Percentiles rank a stretch among this genome's conserved stretches.
phyloP scores from a whole-genome alignment of 2,113 vertebrate genomes.

The Dermatemys mawii region DNA sequence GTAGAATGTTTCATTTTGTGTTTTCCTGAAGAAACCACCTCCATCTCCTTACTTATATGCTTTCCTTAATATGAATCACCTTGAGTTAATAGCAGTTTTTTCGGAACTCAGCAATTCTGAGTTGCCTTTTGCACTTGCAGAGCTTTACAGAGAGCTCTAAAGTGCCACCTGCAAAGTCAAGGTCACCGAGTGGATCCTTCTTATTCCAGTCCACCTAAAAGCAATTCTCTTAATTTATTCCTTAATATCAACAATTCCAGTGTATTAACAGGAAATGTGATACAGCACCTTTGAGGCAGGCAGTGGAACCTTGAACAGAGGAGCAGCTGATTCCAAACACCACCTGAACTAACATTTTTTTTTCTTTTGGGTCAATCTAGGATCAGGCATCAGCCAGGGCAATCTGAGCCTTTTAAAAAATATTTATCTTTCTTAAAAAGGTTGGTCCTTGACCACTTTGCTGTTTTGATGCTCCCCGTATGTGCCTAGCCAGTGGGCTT shows the following conservation, averaged over 20 bases:
- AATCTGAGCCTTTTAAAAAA: neutral
- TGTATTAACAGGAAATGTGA: neutral
- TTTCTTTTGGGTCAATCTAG: neutral
- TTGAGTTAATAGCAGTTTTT: neutral
- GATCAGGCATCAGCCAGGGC: neutral
- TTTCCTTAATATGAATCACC: slow-evolving; percentile 24
- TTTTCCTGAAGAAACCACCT: slow-evolving; percentile 50
- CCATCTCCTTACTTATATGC: slow-evolving; percentile 5
- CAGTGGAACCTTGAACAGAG: neutral
- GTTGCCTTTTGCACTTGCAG: neutral
- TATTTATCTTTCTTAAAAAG: neutral
- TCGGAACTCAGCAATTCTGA: neutral
- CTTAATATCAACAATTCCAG: neutral
- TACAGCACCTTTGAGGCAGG: neutral
- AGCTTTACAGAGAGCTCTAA: neutral
- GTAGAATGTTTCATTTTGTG: slow-evolving; percentile 40
- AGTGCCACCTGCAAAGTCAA: slow-evolving; percentile 38
- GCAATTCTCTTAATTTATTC: neutral
- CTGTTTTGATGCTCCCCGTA: neutral
- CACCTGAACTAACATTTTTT: neutral
- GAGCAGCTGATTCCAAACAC: neutral
- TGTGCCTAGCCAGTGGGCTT: neutral
- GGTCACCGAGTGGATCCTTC: neutral
- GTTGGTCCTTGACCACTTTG: neutral
- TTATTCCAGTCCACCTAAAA: slow-evolving; percentile 17